These are phyloP conservation scores for Rhabditoides inermis DNA, from an alignment of 2,888 invertebrate species.

Conservation along the genomic window DNA sequence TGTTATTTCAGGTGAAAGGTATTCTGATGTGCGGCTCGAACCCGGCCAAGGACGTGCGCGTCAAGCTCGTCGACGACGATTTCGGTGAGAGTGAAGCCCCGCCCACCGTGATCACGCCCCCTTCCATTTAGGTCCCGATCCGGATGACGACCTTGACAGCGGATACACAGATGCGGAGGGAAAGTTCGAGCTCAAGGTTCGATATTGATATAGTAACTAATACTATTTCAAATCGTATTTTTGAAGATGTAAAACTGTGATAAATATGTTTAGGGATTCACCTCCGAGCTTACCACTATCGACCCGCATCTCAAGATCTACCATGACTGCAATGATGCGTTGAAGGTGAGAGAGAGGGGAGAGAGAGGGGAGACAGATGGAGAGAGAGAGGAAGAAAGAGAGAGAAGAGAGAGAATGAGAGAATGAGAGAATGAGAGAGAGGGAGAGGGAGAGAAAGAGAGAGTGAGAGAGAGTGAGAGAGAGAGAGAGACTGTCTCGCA, in stretches of 20 bases:
- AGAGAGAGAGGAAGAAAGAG: neutral
- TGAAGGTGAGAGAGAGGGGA: slow-evolving; percentile 25
- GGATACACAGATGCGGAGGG: slow-evolving; percentile 41
- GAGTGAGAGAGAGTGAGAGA: neutral
- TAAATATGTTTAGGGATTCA: slow-evolving; percentile 30
- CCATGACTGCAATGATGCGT: slow-evolving; percentile 51
- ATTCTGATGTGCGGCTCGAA: slow-evolving; percentile 36
- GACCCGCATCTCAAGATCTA: slow-evolving; percentile 49
- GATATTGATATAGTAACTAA: neutral
- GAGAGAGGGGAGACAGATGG: neutral
- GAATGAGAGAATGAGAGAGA: neutral
- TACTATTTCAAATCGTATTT: neutral
- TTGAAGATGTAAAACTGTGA: too few species aligned
- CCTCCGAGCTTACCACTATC: slow-evolving; percentile 47
- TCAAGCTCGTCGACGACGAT: slow-evolving; percentile 51
- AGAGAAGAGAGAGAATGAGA: too few species aligned
- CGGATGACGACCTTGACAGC: slow-evolving; percentile 44
- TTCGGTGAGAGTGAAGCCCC: slow-evolving; percentile 24
- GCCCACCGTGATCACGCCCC: slow-evolving; percentile 4
- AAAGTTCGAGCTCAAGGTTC: slow-evolving; percentile 33
- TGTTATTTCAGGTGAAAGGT: slow-evolving; percentile 34
- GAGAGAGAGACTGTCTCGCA: slow-evolving; percentile 11
- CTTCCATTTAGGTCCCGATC: slow-evolving; percentile 37
- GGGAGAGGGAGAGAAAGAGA: neutral
- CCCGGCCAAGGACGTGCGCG: slow-evolving; percentile 40